Conservation (phyloP, 2,888 invertebrate genomes). For the Ischnus inquisitorius region DNA sequence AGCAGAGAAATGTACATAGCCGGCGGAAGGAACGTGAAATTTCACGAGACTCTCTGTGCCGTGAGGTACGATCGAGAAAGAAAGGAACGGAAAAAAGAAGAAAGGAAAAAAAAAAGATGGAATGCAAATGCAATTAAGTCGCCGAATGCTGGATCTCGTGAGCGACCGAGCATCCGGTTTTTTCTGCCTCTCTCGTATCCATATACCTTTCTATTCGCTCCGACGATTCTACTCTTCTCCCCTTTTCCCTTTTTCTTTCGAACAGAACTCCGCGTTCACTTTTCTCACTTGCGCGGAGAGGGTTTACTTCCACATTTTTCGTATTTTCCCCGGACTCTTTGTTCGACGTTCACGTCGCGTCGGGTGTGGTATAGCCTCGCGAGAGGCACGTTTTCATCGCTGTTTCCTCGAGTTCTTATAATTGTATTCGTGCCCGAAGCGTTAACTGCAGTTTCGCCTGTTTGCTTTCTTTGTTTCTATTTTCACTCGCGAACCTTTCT, state of each 20-base stretch:
- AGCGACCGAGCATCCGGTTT: slow-evolving; percentile 24
- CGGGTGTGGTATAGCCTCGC: not conserved
- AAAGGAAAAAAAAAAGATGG: slow-evolving; percentile 42
- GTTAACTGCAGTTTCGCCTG: slow-evolving; percentile 38
- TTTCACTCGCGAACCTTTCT: not conserved
- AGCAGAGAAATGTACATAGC: slow-evolving; percentile 10
- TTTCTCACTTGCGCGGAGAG: slow-evolving; percentile 36
- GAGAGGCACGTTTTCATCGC: slow-evolving; percentile 56
- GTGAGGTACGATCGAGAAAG: slow-evolving; percentile 16
- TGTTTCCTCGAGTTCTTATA: slow-evolving; percentile 63
- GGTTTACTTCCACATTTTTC: slow-evolving; percentile 48
- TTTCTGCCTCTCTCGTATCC: not conserved
- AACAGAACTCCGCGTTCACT: slow-evolving; percentile 32
- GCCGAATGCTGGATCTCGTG: slow-evolving; percentile 49
- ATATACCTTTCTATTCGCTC: slow-evolving; percentile 12
- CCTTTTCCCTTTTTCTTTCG: too few relatives aligned
- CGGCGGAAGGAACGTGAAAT: slow-evolving; percentile 26
- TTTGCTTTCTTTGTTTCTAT: slow-evolving; percentile 13
- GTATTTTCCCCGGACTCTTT: slow-evolving; percentile 54
- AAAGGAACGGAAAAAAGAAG: slow-evolving; percentile 6
- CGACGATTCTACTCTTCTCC: slow-evolving; percentile 40
- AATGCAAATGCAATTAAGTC: slow-evolving; percentile 78
- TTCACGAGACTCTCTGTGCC: slow-evolving; percentile 29
- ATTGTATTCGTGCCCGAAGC: slow-evolving; percentile 64
- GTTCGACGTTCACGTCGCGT: slow-evolving; percentile 49